These are phyloP conservation scores for Bombus confusus DNA, from an alignment of 1,140 invertebrate genomes.

Conservation along the genomic window DNA sequence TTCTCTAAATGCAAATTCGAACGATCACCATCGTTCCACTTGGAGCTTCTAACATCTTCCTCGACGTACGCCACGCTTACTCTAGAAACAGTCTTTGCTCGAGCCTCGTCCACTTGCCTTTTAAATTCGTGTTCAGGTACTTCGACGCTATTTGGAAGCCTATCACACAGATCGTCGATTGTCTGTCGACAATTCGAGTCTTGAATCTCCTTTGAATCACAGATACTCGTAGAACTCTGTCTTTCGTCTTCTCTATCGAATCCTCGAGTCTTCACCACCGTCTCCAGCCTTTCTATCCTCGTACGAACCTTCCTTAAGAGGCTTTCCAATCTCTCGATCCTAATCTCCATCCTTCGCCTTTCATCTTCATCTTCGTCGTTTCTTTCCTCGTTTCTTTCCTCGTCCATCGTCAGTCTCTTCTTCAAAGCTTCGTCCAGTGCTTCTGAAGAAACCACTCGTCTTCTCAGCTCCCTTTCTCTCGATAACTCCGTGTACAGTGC, in stretches of 20 bases:
- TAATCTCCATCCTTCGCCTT: conserved; percentile 25
- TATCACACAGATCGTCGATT: neutral
- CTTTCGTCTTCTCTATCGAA: neutral
- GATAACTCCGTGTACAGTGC: conserved; percentile 72
- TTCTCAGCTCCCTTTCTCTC: conserved; percentile 54
- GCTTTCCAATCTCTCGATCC: conserved; percentile 49
- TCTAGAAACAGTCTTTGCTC: neutral
- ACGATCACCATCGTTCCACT: conserved; percentile 14
- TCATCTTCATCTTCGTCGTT: conserved; percentile 18
- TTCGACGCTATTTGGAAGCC: neutral
- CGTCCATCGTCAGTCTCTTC: conserved; percentile 25
- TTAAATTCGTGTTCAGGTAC: conserved; percentile 26
- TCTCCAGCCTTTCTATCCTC: conserved; percentile 48
- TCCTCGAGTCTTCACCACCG: neutral
- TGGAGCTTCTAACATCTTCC: neutral
- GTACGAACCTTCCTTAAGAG: conserved; percentile 31
- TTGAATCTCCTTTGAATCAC: neutral
- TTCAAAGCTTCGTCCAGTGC: conserved; percentile 1
- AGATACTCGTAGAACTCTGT: neutral
- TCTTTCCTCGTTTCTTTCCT: neutral
- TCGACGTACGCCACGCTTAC: neutral
- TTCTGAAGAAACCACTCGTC: neutral
- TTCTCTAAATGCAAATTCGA: conserved; percentile 53
- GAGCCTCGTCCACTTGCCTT: neutral
- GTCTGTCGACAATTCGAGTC: neutral